These are phyloP conservation scores for Enteromius viviparus DNA, from an alignment of 2,797 vertebrate species.

Conservation along the genomic window DNA sequence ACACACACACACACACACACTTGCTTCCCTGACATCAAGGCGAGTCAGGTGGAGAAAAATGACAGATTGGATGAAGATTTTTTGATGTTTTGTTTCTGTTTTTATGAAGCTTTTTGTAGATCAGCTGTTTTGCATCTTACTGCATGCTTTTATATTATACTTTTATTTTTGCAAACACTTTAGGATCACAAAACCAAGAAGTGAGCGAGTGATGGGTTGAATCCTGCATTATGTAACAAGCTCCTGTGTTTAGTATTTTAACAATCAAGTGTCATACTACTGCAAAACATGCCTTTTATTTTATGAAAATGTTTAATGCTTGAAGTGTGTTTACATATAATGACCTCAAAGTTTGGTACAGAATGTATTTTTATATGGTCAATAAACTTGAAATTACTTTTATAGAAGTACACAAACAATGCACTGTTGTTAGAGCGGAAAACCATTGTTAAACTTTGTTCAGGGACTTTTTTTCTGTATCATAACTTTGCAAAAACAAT, in stretches of 20 bases:
- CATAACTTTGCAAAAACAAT: not conserved
- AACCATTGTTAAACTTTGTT: not conserved
- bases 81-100: not conserved
- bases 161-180: not conserved
- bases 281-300: not conserved
- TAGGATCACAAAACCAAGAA: not conserved
- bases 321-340: slow-evolving; percentile 1
- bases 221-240: not conserved
- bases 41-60: not conserved
- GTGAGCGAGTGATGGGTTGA: not conserved
- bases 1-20: not conserved
- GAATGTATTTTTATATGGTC: not conserved
- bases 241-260: not conserved
- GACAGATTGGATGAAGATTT: no score
- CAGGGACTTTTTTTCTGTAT: not conserved
- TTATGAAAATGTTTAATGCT: not conserved
- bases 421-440: slow-evolving; percentile 2
- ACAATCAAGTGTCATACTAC: slow-evolving; percentile 16
- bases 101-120: not conserved
- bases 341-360: not conserved
- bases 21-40: not conserved
- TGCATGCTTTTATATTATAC: not conserved
- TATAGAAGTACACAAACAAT: not conserved
- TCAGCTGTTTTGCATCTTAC: not conserved
- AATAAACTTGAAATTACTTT: slow-evolving; percentile 6